Evolutionary conservation across 2,888 invertebrate species (phyloP), one percentile per base, ranked within the genome.

Genomic region (Caenorhabditis auriculariae): DNA sequence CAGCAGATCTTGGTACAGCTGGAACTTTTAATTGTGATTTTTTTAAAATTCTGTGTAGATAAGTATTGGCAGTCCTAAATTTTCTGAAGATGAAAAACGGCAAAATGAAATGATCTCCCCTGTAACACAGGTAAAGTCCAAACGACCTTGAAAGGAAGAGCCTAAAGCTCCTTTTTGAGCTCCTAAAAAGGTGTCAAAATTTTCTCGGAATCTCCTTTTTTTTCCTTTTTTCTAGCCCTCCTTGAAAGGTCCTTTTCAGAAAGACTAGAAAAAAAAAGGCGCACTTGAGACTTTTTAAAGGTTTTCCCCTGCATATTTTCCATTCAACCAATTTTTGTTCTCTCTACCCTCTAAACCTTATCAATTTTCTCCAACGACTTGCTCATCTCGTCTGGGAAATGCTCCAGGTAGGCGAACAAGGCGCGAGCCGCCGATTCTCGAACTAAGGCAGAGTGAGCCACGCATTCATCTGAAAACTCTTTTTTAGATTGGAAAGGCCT

Each of bases 401-500:
- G 61, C 21, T 60, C 58, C n/a, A 75, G 53, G 48, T 54, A 66
- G 9, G 39, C 85, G 0, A 90, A 89, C 48, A 94, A 84, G 6
- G 92, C 90, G 59, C 87, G 85, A 0, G 93, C 89, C 0, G 91
- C 89, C 2, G 93, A 89, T 66, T 88, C 87, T 82, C 94, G 90
- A 48, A 94, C 87, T 50, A 74, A 56, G 0, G 46, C 46, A 3
- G 61, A 48, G 21, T 55, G 49, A 4, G 75, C 66, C 1, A 66
- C 62, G 46, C 69, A 65, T 51, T 73, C 71, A 27, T 67, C 73
- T 72, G 56, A 5, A 70, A 60, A 38, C n/a, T n/a, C n/a, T n/a
- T 21, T 0, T 37, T 2, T 1, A 38, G 23, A 24, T 21, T 27
- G 7, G 29, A 1, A n/a, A 37, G 24, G 7, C 17, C 26, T 15